phyloP scores from a whole-genome alignment of 2,113 vertebrate species.

The Sinocyclocheilus anshuiensis region DNA sequence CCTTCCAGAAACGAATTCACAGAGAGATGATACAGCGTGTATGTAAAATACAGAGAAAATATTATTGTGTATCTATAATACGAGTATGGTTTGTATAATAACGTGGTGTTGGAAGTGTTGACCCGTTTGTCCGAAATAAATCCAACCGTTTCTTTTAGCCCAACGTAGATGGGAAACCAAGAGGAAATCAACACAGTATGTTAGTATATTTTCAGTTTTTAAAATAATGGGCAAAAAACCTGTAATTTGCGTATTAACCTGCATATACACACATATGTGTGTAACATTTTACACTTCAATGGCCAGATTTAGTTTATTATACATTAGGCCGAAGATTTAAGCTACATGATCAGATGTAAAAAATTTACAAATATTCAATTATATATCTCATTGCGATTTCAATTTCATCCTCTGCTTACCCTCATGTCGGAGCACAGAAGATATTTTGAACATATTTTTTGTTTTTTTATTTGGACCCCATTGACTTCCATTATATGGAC shows the following conservation, averaged over 20 bases:
- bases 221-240: conserved; percentile 48
- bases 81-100: conserved; percentile 69
- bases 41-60: conserved; percentile 21
- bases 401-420: background rate
- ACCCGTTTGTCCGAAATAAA: conserved; percentile 51
- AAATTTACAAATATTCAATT: background rate
- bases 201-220: conserved; percentile 54
- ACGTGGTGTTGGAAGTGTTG: conserved; percentile 64
- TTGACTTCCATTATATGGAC: background rate
- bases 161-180: conserved; percentile 18
- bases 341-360: background rate
- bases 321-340: too few species aligned
- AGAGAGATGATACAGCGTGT: conserved; percentile 76
- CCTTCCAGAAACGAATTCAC: conserved; percentile 74
- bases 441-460: background rate
- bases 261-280: conserved; percentile 51
- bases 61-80: conserved; percentile 37
- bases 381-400: background rate
- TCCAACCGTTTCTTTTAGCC: conserved; percentile 3
- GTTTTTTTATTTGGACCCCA: too few species aligned
- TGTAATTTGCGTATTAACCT: conserved; percentile 48
- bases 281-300: too few species aligned
- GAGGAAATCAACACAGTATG: conserved; percentile 26
- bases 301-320: too few species aligned
- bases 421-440: background rate